These are phyloP conservation scores for Hoplodrina ambigua DNA, from an alignment of 2,888 invertebrate species.

Conservation along the genomic window DNA sequence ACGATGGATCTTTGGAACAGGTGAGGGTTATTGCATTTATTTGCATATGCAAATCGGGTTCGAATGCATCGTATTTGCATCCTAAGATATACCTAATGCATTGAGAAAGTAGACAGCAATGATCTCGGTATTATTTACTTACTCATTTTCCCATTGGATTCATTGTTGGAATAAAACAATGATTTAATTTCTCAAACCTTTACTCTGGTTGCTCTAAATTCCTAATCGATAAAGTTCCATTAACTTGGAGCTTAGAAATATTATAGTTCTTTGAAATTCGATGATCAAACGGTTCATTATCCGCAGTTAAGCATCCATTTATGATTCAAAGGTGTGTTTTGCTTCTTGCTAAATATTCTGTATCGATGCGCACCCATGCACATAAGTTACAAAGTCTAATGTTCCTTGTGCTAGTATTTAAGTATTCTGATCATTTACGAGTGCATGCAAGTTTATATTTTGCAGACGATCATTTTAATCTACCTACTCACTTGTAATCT, in stretches of 20 bases:
- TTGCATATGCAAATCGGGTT: slow-evolving; percentile 11
- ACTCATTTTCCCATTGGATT: not conserved
- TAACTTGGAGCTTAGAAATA: not conserved
- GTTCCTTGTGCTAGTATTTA: slow-evolving; percentile 6
- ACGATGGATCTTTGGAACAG: slow-evolving; percentile 80
- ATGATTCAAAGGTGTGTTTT: slow-evolving; percentile 1
- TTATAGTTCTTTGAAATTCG: not conserved
- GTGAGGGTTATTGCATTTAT: slow-evolving; percentile 66
- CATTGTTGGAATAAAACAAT: not conserved
- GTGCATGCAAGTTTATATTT: not conserved
- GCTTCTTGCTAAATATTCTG: slow-evolving; percentile 19
- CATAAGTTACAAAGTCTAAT: slow-evolving; percentile 12
- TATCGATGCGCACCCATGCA: slow-evolving; percentile 6
- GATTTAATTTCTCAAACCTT: not conserved
- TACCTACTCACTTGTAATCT: too few species aligned
- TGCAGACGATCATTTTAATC: too few species aligned
- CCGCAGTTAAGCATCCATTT: too few species aligned
- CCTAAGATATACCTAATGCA: slow-evolving; percentile 14
- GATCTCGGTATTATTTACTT: slow-evolving; percentile 11
- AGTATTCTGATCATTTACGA: slow-evolving; percentile 1
- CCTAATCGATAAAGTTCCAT: not conserved
- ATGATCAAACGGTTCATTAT: too few species aligned
- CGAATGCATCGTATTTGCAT: slow-evolving; percentile 15
- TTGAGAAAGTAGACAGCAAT: slow-evolving; percentile 5
- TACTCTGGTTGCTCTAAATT: not conserved